These are phyloP conservation scores for Andrena camellia DNA, from an alignment of 2,888 invertebrate species.

Conservation along the genomic window DNA sequence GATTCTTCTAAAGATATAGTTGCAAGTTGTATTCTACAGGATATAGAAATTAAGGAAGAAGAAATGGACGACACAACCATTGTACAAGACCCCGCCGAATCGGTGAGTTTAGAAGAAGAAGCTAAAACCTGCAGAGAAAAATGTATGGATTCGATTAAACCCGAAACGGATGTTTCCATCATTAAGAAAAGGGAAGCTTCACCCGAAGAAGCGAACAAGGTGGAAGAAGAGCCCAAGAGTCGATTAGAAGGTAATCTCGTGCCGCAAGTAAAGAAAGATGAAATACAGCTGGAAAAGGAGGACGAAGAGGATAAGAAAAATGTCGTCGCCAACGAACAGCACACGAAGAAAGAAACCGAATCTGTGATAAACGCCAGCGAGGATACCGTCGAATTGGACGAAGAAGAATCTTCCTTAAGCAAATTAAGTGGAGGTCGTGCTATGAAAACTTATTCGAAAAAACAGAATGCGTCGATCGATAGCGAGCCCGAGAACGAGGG, in stretches of 20 bases:
- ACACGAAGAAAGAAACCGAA: conserved; percentile 76
- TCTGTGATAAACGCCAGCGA: conserved; percentile 85
- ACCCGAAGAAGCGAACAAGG: conserved; percentile 58
- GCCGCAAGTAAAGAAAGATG: conserved; percentile 66
- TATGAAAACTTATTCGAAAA: conserved; percentile 84
- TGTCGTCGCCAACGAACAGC: conserved; percentile 72
- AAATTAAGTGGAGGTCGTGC: conserved; percentile 81
- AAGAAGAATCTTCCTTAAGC: conserved; percentile 82
- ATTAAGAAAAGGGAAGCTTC: conserved; percentile 54
- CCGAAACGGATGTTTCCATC: conserved; percentile 31
- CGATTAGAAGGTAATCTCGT: conserved; percentile 67
- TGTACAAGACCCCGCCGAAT: conserved; percentile 42
- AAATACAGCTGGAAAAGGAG: conserved; percentile 68
- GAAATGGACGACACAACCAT: conserved; percentile 61
- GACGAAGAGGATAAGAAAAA: conserved; percentile 69
- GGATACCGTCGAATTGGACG: conserved; percentile 84
- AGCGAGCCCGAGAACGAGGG: conserved; percentile 82
- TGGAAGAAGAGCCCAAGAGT: conserved; percentile 60
- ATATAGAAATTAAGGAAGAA: conserved; percentile 66
- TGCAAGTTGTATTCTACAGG: conserved; percentile 58
- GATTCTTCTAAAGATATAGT: conserved; percentile 68
- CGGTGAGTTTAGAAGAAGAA: conserved; percentile 47
- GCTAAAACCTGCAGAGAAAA: conserved; percentile 50
- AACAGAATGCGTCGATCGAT: conserved; percentile 79
- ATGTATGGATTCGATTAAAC: conserved; percentile 29